A percentile compares a stretch with the other conserved stretches of the same genome.
Conservation (phyloP, 2,888 invertebrate genomes). For the Monoplex corrugatus region DNA sequence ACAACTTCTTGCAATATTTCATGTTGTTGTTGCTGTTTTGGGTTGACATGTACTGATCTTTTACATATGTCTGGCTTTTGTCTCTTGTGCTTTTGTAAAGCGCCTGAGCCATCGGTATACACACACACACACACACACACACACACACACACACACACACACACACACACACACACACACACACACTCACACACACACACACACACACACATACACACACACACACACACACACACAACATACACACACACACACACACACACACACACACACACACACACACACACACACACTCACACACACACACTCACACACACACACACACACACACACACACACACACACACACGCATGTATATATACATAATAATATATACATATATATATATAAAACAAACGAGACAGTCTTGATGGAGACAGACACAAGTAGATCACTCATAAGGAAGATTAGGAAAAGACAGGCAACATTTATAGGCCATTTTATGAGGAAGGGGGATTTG, state of each 20-base stretch:
- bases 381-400: not conserved
- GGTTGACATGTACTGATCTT: no score
- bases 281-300: not conserved
- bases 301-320: slow-evolving; percentile 20
- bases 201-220: not conserved
- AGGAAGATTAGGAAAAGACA: not conserved
- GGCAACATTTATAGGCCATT: no score
- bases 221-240: slow-evolving; percentile 6
- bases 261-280: not conserved
- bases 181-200: not conserved
- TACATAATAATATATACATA: not conserved
- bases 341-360: not conserved
- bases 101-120: not conserved
- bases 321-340: not conserved
- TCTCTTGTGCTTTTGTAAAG: no score
- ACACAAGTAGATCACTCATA: not conserved
- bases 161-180: not conserved
- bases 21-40: no score
- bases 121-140: not conserved
- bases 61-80: no score
- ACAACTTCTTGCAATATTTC: not conserved
- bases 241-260: not conserved
- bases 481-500: no score
- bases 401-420: not conserved
- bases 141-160: not conserved